A percentile compares a stretch with the other conserved stretches of the same genome.
Evolutionary conservation across 2,888 invertebrate genomes (phyloP).

Genomic region (Agrochola lota): DNA sequence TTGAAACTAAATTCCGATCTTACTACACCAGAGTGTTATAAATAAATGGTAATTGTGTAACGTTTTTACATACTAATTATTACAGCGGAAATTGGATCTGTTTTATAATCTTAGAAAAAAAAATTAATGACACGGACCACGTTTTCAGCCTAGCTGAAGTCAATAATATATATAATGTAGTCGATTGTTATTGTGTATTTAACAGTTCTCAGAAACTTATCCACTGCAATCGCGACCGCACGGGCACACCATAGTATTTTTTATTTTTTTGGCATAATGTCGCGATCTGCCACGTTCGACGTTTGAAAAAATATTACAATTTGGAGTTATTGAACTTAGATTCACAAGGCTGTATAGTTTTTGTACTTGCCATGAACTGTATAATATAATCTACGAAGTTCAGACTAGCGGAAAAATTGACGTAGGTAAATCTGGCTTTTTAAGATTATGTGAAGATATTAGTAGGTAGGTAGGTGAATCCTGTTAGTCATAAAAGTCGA

Average conservation of each 20-base stretch:
- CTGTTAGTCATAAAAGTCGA: constrained; percentile 23
- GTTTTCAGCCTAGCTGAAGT: not conserved
- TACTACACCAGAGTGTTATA: constrained; percentile 10
- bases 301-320: constrained; percentile 53
- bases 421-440: constrained; percentile 1
- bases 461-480: constrained; percentile 4
- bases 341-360: constrained; percentile 54
- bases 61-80: constrained; percentile 5
- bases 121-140: not conserved
- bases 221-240: constrained; percentile 1
- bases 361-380: constrained; percentile 51
- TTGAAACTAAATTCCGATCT: constrained; percentile 48
- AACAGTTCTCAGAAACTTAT: constrained; percentile 12
- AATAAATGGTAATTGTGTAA: constrained; percentile 17
- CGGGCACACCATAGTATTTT: constrained; percentile 12
- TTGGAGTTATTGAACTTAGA: constrained; percentile 50
- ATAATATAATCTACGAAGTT: constrained; percentile 40
- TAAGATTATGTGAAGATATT: not conserved
- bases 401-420: constrained; percentile 29
- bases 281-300: constrained; percentile 13
- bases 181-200: not conserved
- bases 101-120: constrained; percentile 7
- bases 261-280: constrained; percentile 38
- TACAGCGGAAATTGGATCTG: constrained; percentile 12
- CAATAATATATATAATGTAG: not conserved